Percentiles rank a stretch among this genome's conserved stretches.
phyloP scores from a whole-genome alignment of 2,888 invertebrate genomes.

The Tetrapedia diversipes region DNA sequence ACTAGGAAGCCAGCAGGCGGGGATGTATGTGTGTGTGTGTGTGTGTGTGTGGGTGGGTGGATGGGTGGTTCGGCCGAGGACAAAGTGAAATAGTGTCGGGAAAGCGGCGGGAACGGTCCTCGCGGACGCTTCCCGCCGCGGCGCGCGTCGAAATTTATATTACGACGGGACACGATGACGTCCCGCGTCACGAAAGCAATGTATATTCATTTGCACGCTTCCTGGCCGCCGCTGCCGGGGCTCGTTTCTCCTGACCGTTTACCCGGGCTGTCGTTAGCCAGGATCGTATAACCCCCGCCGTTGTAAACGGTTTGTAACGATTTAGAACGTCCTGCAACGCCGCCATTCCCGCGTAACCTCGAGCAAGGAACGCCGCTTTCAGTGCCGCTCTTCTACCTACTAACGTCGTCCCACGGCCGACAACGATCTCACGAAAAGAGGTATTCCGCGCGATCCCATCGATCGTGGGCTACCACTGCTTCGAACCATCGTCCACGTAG shows the following conservation, averaged over 20 bases:
- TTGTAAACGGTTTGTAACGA: slow-evolving; percentile 67
- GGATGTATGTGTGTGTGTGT: no score
- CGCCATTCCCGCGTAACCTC: slow-evolving; percentile 15
- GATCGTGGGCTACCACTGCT: no score
- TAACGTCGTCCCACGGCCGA: background rate
- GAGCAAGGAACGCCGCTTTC: slow-evolving; percentile 4
- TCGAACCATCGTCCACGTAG: no score
- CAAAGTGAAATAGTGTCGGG: slow-evolving; percentile 66
- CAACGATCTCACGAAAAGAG: background rate
- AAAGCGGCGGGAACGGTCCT: background rate
- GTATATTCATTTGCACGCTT: slow-evolving; percentile 69
- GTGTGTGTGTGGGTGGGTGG: no score
- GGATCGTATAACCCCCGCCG: slow-evolving; percentile 53
- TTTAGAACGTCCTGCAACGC: slow-evolving; percentile 48
- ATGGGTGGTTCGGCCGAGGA: slow-evolving; percentile 49
- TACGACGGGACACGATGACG: slow-evolving; percentile 51
- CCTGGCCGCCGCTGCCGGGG: slow-evolving; percentile 30
- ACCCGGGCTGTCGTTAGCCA: slow-evolving; percentile 43
- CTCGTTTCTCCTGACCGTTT: slow-evolving; percentile 54
- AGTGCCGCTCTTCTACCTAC: slow-evolving; percentile 10
- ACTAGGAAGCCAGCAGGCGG: slow-evolving; percentile 46
- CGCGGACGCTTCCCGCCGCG: slow-evolving; percentile 20
- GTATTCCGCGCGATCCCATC: background rate
- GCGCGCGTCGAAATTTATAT: slow-evolving; percentile 62
- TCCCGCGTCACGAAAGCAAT: slow-evolving; percentile 62